Evolutionary conservation across 2,797 vertebrate species (phyloP), one percentile per base, ranked within the genome.

Genomic region (Calcarius lapponicus): DNA sequence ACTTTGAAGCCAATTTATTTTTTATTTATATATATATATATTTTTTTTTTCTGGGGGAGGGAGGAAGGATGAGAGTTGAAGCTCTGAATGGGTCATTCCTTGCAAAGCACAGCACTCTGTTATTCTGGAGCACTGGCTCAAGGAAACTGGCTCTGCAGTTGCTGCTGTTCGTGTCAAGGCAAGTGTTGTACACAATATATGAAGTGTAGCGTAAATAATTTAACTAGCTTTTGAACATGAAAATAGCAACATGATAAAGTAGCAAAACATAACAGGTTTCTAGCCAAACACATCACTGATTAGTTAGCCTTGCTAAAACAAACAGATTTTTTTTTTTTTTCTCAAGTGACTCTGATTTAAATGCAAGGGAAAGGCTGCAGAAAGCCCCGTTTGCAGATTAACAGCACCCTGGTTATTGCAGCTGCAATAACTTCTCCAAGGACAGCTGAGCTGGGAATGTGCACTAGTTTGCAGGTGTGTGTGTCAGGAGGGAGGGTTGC

Each of bases 121-220:
- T 93, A 22, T 47, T 66, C 57, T 62, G 47, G 47, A 90, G 74
- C 22, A 43, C 28, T 0, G 5, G 80, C 80, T 92, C 51, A 57
- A 92, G 93, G 64, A 93, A 84, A 26, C 70, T 69, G 92, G 86
- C 67, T 95, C 71, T 88, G 87, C 78, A 69, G 84, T 85, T 75
- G 80, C 78, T 96, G 86, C 72, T 88, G 64, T 72, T 96, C 2
- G 1, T 92, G 94, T 95, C 86, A 85, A 97, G 80, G 93, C 86
- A 92, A 94, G 70, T 90, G 96, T 92, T 94, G 71, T 95, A 96
- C 93, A 90, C 92, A 93, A 78, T 87, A 93, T 87, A 95, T 90
- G 95, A 95, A 96, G 86, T 92, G 91, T 86, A 96, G 92, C 2
- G 73, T 96, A 94, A 96, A 97, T 97, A 96, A 97, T 95, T 96